Evolutionary conservation across 2,888 invertebrate genomes (phyloP).

Genomic region (Rhingia campestris): DNA sequence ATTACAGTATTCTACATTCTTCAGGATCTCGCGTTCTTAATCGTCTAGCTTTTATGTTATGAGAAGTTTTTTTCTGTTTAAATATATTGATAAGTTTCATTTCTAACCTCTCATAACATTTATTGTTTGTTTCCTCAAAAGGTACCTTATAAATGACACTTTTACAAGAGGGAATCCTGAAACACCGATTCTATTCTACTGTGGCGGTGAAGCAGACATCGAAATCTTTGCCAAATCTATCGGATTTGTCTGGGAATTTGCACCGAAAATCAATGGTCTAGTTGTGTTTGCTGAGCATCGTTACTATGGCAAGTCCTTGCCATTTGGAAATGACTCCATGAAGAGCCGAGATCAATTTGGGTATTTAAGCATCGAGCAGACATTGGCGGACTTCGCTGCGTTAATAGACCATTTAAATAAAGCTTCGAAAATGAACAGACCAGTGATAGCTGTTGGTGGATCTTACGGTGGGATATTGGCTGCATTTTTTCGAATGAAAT

Average conservation of each 20-base stretch:
- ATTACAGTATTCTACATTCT: too few species aligned
- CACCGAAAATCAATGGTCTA: slow-evolving; percentile 89
- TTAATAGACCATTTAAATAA: slow-evolving; percentile 85
- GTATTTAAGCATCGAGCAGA: slow-evolving; percentile 94
- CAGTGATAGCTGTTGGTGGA: slow-evolving; percentile 93
- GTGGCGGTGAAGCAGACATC: slow-evolving; percentile 97
- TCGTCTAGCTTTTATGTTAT: too few species aligned
- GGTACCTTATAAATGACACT: slow-evolving; percentile 91
- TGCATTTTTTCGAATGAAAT: slow-evolving; percentile 97
- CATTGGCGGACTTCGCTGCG: slow-evolving; percentile 95
- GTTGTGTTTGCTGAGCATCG: slow-evolving; percentile 97
- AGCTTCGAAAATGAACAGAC: slow-evolving; percentile 83
- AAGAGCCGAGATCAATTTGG: slow-evolving; percentile 87
- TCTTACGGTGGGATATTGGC: slow-evolving; percentile 99
- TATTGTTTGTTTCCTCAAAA: too few species aligned
- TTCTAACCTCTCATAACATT: too few species aligned
- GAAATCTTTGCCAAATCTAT: slow-evolving; percentile 94
- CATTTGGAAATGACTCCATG: slow-evolving; percentile 91
- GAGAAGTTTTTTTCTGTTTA: too few species aligned
- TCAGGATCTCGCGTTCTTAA: too few species aligned
- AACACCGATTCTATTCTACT: slow-evolving; percentile 92
- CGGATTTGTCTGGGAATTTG: slow-evolving; percentile 97
- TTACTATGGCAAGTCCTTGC: slow-evolving; percentile 95
- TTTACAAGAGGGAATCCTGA: slow-evolving; percentile 85
- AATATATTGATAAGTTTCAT: too few species aligned